These are phyloP conservation scores for Sminthurides aquaticus DNA, from an alignment of 2,888 invertebrate genomes.

Conservation along the genomic window DNA sequence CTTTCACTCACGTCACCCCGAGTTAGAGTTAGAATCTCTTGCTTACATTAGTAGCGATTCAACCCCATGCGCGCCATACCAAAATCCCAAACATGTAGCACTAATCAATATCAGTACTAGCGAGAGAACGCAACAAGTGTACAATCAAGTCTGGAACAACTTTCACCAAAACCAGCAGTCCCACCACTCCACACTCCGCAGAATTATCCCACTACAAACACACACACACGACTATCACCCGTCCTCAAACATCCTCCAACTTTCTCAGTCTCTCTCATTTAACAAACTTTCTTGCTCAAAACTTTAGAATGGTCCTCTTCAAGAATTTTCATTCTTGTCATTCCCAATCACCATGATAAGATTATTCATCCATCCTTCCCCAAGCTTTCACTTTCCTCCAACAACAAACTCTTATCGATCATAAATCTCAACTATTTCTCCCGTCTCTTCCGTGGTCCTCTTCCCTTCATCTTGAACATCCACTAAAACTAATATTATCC, in stretches of 20 bases:
- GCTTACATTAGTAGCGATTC: too few relatives aligned
- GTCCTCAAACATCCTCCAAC: not conserved
- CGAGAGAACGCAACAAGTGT: conserved; percentile 5
- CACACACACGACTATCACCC: not conserved
- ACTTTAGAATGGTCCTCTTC: not conserved
- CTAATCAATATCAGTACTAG: not conserved
- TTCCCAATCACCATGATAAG: conserved; percentile 2
- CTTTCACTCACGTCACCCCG: not conserved
- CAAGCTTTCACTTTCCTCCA: not conserved
- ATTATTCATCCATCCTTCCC: not conserved
- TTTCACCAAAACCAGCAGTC: not conserved
- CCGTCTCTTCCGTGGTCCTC: not conserved
- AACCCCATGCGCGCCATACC: not conserved
- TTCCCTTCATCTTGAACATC: not conserved
- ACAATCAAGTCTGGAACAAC: conserved; percentile 2
- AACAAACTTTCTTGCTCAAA: not conserved
- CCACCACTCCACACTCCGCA: not conserved
- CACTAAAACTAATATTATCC: too few relatives aligned
- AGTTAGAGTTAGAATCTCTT: not conserved
- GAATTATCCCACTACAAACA: not conserved
- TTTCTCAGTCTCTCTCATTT: not conserved
- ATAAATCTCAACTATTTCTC: not conserved
- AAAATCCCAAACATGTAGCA: not conserved
- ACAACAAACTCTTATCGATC: not conserved
- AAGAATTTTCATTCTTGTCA: not conserved